Evolutionary conservation across 2,888 invertebrate species (phyloP).

Genomic region (Amphipoea lucens): DNA sequence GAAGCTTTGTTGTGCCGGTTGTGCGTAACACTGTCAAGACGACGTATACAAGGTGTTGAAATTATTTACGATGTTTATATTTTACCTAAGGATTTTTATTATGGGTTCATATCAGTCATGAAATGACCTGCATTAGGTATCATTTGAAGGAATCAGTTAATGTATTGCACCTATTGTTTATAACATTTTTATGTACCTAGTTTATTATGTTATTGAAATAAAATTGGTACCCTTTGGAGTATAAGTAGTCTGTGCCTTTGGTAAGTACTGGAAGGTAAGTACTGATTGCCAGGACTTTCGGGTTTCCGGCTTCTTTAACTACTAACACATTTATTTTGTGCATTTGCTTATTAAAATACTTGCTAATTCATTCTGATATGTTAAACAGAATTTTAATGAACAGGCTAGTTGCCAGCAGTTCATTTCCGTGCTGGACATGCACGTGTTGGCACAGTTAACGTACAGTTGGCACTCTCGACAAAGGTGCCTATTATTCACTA

Average conservation of each 20-base stretch:
- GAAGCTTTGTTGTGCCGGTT: slow-evolving; percentile 62
- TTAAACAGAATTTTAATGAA: neutral
- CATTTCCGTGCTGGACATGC: slow-evolving; percentile 5
- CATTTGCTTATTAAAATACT: neutral
- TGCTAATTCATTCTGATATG: neutral
- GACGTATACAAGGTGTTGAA: slow-evolving; percentile 19
- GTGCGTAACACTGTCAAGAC: slow-evolving; percentile 52
- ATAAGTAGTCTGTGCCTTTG: too few species aligned
- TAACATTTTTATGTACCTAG: neutral
- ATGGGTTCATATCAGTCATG: neutral
- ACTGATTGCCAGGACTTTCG: neutral
- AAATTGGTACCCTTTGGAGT: neutral
- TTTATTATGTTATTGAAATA: too few species aligned
- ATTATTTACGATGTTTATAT: neutral
- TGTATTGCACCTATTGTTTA: neutral
- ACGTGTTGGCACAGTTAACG: neutral
- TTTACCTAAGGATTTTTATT: neutral
- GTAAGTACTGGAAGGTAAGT: neutral
- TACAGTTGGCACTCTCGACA: too few species aligned
- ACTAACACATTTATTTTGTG: too few species aligned
- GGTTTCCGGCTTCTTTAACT: neutral
- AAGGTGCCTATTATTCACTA: neutral
- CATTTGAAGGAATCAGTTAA: neutral
- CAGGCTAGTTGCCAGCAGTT: neutral
- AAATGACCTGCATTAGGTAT: neutral